Base-by-base conservation (phyloP, 2,888 invertebrate genomes). In the Amblyteles armatorius region DNA sequence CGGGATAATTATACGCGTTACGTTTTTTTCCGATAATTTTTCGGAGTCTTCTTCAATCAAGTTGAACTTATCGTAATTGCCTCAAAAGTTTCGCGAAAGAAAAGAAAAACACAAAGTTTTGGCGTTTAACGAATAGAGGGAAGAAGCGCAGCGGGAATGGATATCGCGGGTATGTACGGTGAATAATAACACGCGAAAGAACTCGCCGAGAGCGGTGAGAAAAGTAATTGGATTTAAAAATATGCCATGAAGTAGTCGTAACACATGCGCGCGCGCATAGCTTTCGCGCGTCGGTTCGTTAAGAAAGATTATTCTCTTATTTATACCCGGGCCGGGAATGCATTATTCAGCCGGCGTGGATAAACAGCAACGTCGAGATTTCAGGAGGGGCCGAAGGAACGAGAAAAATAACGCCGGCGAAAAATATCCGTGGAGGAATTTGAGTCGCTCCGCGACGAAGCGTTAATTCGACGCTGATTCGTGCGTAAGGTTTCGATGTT, bases 171-270 rank as follows among this genome's bases (percentile, higher is more conserved):
- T 67, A 19, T 11, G 60, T n/a, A 16, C 29, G n/a, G 60, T 16
- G 29, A 55, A 29, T 44, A 44, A 26, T 6, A 76, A 19, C 19
- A 7, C 44, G 48, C 16, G 63, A n/a, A 52, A 76, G 52, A 48
- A 33, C 26, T 22, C 7, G 4, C 7, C 33, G 60, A 52, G 11
- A 50, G 50, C 13, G 6, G 16, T 19, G 11, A 48, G 48, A 74
- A 48, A 36, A 74, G 44, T 76, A 76, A 76, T 78, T 68, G 55
- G 68, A 69, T 69, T 78, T 78, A 79, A 79, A 60, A 71, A 69
- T 79, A 71, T 79, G 57, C 69, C 57, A 3, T 16, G 16, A 44
- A 69, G 69, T 40, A 26, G 55, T 68, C 44, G 44, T 36, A 40
- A 57, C 68, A 68, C 68, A 68, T 57, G 67, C 77, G 44, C 67